Percentiles rank a stretch among this genome's conserved stretches.
Evolutionary conservation across 2,888 invertebrate species (phyloP).

Genomic region (Unio pictorum): DNA sequence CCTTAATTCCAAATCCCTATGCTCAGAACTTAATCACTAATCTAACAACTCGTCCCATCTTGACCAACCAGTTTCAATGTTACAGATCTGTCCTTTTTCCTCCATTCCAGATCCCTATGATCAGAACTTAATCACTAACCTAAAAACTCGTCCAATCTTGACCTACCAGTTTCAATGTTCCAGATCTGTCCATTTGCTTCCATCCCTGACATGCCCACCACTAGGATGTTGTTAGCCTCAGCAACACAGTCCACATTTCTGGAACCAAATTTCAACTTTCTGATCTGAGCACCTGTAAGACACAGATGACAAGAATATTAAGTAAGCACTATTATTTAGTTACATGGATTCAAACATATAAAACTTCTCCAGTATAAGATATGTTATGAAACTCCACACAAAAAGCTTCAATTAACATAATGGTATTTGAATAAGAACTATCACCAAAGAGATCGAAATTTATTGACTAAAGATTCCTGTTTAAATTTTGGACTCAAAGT

Average conservation of each 20-base stretch:
- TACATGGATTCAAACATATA: not conserved
- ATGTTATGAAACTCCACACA: too few relatives aligned
- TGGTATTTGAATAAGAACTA: too few relatives aligned
- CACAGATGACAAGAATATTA: not conserved
- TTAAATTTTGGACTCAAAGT: too few relatives aligned
- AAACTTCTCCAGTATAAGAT: too few relatives aligned
- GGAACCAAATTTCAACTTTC: constrained; percentile 11
- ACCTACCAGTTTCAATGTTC: constrained; percentile 51
- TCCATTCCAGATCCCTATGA: constrained; percentile 41
- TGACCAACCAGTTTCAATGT: constrained; percentile 46
- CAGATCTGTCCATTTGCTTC: constrained; percentile 51
- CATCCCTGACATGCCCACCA: constrained; percentile 52
- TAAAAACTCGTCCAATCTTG: not conserved
- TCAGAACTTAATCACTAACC: too few relatives aligned
- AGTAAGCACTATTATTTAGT: not conserved
- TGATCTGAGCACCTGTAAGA: constrained; percentile 18
- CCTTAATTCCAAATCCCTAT: too few relatives aligned
- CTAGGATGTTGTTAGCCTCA: constrained; percentile 48
- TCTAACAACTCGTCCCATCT: too few relatives aligned
- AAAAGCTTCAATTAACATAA: too few relatives aligned
- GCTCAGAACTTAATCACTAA: too few relatives aligned
- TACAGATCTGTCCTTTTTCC: constrained; percentile 49
- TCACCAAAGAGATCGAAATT: too few relatives aligned
- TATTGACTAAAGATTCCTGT: too few relatives aligned
- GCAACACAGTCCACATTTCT: constrained; percentile 40